Base-by-base conservation (phyloP, 2,888 invertebrate genomes). In the Meganola albula region DNA sequence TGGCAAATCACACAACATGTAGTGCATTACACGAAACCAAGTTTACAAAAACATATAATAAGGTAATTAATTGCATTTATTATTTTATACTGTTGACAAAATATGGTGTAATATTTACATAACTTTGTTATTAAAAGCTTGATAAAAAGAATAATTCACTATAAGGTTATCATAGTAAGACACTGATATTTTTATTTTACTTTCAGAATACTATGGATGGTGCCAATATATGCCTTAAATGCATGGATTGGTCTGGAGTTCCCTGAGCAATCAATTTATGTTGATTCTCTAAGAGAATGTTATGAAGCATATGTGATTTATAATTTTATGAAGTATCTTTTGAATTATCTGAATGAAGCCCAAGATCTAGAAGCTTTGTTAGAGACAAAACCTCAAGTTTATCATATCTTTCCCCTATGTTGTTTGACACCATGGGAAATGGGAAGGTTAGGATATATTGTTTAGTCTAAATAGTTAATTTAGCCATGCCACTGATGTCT, bases 271-370 rank as follows among this genome's bases (percentile, higher is more conserved):
- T 94, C 96, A 22, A 96, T 98, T 49, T 98, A 97, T 70, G 90
- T 97, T 63, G 97, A 98, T 74, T 95, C 96, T 53, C 75, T 95
- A 30, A 88, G 98, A 69, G 98, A 98, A 86, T 98, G 97, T 70
- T 98, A 98, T 68, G 98, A 98, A 83, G 98, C 97, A 1, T 98
- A 97, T 86, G 98, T 98, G 2, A 98, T 98, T 60, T 98, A 98
- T 74, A 98, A 97, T 85, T 98, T 98, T 68, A 97, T 98, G 96
- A 94, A 93, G 63, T 98, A 94, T 72, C 87, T 98, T 52, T 83
- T 98, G 40, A 96, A 95, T 69, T 98, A 96, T 75, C 87, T 98
- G 30, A 93, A 95, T 80, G 90, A 92, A 59, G 94, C 93, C 64
- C 92, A 93, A 85, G 94, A 97, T 69, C 82, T 97, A 45, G 95